Evolutionary conservation across 2,113 vertebrate genomes (phyloP).

Genomic region (Procapra przewalskii): DNA sequence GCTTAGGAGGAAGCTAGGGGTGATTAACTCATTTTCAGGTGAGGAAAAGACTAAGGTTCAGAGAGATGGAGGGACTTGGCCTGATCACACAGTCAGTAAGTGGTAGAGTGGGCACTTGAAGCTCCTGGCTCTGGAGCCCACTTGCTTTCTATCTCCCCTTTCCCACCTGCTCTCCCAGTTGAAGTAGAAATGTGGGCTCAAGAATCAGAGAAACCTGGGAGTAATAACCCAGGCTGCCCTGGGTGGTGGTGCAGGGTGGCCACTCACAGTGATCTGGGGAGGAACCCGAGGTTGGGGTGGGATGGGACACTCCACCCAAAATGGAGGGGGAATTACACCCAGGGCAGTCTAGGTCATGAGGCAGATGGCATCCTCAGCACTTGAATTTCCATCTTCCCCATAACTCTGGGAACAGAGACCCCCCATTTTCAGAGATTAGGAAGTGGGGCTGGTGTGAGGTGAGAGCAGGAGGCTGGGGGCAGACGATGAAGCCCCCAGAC

Average conservation of each 20-base stretch:
- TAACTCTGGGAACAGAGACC: background rate
- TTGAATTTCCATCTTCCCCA: background rate
- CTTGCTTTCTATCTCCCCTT: background rate
- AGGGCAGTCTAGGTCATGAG: background rate
- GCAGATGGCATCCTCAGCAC: background rate
- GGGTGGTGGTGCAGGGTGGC: background rate
- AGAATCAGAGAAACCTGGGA: background rate
- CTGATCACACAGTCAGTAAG: background rate
- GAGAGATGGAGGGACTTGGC: background rate
- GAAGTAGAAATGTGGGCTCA: background rate
- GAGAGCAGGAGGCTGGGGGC: background rate
- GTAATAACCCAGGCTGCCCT: background rate
- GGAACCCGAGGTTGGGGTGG: background rate
- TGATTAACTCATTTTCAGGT: constrained; percentile 1
- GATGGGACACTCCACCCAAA: background rate
- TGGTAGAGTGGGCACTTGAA: background rate
- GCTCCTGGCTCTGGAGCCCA: background rate
- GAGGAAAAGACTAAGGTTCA: constrained; percentile 11
- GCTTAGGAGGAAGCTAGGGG: background rate
- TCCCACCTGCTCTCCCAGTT: background rate
- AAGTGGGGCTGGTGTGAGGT: background rate
- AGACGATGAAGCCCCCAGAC: constrained; percentile 23
- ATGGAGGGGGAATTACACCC: background rate
- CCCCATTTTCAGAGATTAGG: background rate
- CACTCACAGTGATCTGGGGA: background rate